phyloP scores from a whole-genome alignment of 2,113 vertebrate species.

The Pelobates fuscus region DNA sequence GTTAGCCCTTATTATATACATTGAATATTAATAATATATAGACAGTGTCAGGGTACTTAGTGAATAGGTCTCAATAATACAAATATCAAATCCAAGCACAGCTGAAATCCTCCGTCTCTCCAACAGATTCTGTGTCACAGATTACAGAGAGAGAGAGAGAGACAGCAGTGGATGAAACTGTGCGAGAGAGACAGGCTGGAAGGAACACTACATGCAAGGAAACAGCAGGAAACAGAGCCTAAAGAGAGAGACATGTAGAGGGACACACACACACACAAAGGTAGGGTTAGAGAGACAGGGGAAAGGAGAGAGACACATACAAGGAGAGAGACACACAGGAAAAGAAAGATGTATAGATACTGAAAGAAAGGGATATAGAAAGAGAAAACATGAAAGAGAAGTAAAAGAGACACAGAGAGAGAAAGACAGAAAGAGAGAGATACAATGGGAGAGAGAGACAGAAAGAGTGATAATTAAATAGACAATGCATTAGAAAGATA shows the following conservation, averaged over 20 bases:
- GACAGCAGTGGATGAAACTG: neutral
- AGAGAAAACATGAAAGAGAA: neutral
- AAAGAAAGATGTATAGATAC: neutral
- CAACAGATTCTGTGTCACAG: constrained; percentile 21
- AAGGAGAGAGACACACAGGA: neutral
- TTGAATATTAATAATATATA: too few relatives aligned
- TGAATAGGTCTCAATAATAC: neutral
- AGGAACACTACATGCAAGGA: neutral
- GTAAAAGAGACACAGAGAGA: constrained; percentile 12
- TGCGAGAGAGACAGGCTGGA: neutral
- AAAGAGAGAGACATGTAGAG: neutral
- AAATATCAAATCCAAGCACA: constrained; percentile 12
- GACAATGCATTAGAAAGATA: too few relatives aligned
- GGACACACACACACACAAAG: too few relatives aligned
- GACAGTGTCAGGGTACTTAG: too few relatives aligned
- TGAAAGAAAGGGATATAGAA: constrained; percentile 14
- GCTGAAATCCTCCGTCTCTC: constrained; percentile 22
- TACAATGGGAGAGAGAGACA: neutral
- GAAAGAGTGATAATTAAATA: too few relatives aligned
- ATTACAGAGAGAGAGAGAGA: constrained; percentile 10
- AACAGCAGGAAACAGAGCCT: neutral
- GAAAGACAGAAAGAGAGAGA: neutral
- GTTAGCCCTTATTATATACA: too few relatives aligned
- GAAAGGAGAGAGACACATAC: too few relatives aligned
- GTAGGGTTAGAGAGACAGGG: too few relatives aligned